Conservation (phyloP, 2,113 vertebrate genomes). For the Myocastor coypus region DNA sequence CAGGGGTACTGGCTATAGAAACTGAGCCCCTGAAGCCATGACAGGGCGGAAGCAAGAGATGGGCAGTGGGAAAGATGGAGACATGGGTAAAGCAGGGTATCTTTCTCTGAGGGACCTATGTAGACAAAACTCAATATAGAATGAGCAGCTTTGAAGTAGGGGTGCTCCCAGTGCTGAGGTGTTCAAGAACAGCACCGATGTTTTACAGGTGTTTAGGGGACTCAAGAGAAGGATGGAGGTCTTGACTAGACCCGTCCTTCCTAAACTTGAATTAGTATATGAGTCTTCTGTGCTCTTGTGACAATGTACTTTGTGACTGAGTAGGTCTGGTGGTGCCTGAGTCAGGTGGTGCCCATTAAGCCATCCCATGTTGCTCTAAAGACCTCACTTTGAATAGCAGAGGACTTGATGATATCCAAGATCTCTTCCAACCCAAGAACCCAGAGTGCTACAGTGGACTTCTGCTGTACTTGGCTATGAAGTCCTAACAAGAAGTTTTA, state of each 20-base stretch:
- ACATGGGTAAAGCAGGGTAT: neutral
- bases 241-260: neutral
- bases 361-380: neutral
- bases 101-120: neutral
- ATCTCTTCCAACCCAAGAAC: neutral
- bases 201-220: neutral
- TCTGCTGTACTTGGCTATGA: neutral
- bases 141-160: neutral
- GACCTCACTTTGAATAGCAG: neutral
- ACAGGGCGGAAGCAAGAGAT: neutral
- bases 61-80: neutral
- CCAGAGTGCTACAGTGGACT: neutral
- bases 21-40: neutral
- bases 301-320: neutral
- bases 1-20: neutral
- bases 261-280: neutral
- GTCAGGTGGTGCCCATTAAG: neutral
- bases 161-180: fast-evolving
- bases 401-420: neutral
- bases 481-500: neutral
- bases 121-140: neutral
- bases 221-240: neutral
- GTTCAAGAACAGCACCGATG: neutral
- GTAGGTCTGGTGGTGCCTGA: neutral
- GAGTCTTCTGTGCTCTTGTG: neutral